Evolutionary conservation across 2,797 vertebrate genomes (phyloP), one percentile per base, ranked within the genome.

Genomic region (Xenopus petersii): DNA sequence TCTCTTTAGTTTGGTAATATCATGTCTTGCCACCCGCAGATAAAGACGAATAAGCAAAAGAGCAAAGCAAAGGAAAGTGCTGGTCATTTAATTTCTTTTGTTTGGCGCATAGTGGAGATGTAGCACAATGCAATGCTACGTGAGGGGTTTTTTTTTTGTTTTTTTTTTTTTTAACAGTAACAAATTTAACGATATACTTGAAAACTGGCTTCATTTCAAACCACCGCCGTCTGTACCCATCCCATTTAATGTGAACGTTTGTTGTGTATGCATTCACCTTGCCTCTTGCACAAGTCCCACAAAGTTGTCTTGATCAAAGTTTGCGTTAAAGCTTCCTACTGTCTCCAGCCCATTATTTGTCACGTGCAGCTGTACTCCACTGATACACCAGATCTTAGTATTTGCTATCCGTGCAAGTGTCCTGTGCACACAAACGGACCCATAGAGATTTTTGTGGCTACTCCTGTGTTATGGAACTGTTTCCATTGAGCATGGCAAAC

Each of bases 171-270:
- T 79, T 84, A 81, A 75, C 79, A 82, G 80, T 85, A 82, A 77
- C 83, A 85, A 84, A 86, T 83, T 85, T 85, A 86, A 51, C 85
- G 83, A 90, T 95, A 95, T 97, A 98, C 96, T 98, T 98, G 96
- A 98, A 98, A 95, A 94, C 91, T 90, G 89, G 90, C 93, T 91
- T 93, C 90, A 90, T 90, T 90, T 91, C 86, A 24, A 93, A 94
- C 93, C 94, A 92, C 93, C 93, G 77, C 92, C 90, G 83, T 88
- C 93, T 78, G 95, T 93, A 85, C 93, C 92, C 93, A 92, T 97
- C 96, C 96, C 95, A 93, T 93, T 93, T 92, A 94, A 98, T 98
- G 97, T 98, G 97, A 98, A 98, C 90, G 87, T 90, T 93, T 88
- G 89, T 79, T 88, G 87, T 87, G 89, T 93, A 92, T 91, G 90